phyloP scores from a whole-genome alignment of 2,888 invertebrate genomes.

The Thyatira batis region DNA sequence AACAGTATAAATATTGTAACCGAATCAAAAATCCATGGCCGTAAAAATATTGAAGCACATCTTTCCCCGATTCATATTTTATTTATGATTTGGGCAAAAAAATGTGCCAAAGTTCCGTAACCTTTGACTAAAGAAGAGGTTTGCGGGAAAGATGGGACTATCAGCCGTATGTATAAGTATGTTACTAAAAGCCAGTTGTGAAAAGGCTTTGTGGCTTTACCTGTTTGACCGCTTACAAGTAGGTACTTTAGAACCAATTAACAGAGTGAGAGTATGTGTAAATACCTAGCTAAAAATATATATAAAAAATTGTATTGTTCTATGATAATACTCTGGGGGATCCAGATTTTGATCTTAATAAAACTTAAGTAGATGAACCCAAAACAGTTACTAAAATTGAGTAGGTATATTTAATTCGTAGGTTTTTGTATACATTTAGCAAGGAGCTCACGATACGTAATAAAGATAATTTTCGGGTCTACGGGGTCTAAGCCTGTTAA shows the following conservation, averaged over 20 bases:
- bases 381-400: no score
- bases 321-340: no score
- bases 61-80: not conserved
- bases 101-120: not conserved
- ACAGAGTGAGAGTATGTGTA: not conserved
- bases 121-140: constrained; percentile 12
- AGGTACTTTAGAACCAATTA: not conserved
- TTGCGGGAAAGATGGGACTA: constrained; percentile 11
- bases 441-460: no score
- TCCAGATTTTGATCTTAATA: no score
- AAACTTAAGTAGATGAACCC: no score
- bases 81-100: not conserved
- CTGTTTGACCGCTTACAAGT: not conserved
- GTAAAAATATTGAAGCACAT: not conserved
- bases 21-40: not conserved
- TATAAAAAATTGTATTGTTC: no score
- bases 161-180: constrained; percentile 17
- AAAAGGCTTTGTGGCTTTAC: not conserved
- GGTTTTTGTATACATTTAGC: no score
- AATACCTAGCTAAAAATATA: no score
- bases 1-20: not conserved
- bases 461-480: no score
- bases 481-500: no score
- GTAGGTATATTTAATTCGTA: no score
- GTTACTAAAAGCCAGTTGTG: constrained; percentile 17